phyloP scores from a whole-genome alignment of 2,113 vertebrate species.

The Philantomba maxwellii region DNA sequence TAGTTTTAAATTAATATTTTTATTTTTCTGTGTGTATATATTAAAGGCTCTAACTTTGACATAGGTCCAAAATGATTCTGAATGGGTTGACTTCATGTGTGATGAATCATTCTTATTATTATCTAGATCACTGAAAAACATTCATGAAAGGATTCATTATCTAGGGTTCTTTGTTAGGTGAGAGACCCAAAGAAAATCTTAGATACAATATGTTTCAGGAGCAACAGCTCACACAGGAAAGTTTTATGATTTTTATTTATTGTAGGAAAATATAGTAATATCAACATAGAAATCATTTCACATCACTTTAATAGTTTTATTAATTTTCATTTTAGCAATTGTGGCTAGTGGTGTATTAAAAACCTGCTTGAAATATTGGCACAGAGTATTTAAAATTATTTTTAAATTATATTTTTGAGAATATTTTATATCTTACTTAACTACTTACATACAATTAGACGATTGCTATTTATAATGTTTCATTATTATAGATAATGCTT shows the following conservation, averaged over 20 bases:
- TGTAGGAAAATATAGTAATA: conserved; percentile 8
- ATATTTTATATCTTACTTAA: neutral
- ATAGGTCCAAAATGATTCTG: neutral
- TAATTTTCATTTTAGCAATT: conserved; percentile 15
- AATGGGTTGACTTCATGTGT: neutral
- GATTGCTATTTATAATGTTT: neutral
- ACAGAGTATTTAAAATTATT: neutral
- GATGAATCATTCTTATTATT: neutral
- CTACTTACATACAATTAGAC: neutral
- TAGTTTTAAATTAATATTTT: neutral
- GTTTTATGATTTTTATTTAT: conserved; percentile 38
- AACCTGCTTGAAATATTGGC: neutral
- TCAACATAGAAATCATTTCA: conserved; percentile 7
- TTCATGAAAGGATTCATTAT: neutral
- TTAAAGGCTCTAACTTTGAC: neutral
- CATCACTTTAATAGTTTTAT: neutral
- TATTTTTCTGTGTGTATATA: neutral
- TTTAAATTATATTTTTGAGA: conserved; percentile 2
- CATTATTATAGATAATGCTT: neutral
- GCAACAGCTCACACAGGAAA: conserved; percentile 27
- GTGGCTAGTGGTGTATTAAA: neutral
- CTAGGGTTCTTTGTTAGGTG: neutral
- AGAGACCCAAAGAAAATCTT: neutral
- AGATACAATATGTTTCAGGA: conserved; percentile 1
- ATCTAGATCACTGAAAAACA: neutral